Percentiles rank a stretch among this genome's conserved stretches.
Evolutionary conservation across 2,113 vertebrate genomes (phyloP).

Genomic region (Stigmatopora argus): DNA sequence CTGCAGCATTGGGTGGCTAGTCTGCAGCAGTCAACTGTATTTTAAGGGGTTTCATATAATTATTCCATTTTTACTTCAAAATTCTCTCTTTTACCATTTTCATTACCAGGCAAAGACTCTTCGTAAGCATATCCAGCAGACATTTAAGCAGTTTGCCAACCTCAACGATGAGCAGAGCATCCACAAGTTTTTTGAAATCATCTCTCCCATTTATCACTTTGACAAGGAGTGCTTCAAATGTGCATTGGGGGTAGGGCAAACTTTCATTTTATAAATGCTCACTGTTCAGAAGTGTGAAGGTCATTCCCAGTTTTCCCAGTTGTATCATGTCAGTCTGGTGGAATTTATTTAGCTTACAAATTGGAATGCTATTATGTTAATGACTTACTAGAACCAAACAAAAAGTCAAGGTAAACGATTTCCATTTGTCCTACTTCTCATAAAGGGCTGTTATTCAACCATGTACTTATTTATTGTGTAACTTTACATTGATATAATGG

Average conservation of each 20-base stretch:
- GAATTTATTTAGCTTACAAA: conserved; percentile 1
- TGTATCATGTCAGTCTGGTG: background rate
- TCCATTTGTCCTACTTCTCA: background rate
- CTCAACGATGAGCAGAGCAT: conserved; percentile 97
- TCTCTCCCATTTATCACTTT: conserved; percentile 90
- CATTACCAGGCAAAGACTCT: conserved; percentile 85
- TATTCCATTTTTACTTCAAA: background rate
- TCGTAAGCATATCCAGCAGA: conserved; percentile 95
- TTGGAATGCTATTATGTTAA: conserved; percentile 9
- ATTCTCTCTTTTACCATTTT: background rate
- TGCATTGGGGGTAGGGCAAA: conserved; percentile 83
- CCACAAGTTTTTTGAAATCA: conserved; percentile 96
- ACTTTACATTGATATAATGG: background rate
- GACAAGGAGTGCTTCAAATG: conserved; percentile 99
- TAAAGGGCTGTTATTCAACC: background rate
- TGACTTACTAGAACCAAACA: conserved; percentile 1
- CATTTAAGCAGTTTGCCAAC: conserved; percentile 94
- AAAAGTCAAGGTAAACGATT: background rate
- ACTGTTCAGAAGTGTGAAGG: conserved; percentile 4
- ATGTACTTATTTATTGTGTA: background rate
- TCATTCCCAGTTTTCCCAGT: background rate
- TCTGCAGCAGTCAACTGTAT: background rate
- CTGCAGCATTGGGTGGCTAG: no score
- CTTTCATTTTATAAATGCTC: conserved; percentile 8
- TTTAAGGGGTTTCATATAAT: background rate